Base-by-base conservation (phyloP, 2,113 vertebrate genomes). In the Callorhinus ursinus region DNA sequence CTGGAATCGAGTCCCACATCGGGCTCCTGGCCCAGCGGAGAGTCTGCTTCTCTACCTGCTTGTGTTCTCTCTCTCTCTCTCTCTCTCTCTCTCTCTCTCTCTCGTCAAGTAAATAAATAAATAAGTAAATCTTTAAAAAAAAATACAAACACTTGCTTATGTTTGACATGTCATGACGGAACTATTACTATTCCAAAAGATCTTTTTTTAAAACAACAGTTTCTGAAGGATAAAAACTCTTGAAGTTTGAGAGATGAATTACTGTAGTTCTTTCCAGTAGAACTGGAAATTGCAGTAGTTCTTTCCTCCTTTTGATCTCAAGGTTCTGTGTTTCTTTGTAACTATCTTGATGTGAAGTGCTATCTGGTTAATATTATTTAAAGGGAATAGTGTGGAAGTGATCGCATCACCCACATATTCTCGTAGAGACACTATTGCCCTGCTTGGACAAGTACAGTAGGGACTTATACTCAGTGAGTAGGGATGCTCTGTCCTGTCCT, bases 271-370 rank as follows among this genome's bases (percentile, higher is more conserved):
- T 6, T 74, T 72, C 26, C 13, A n/a, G n/a, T n/a, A n/a, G n/a
- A n/a, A n/a, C n/a, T n/a, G n/a, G n/a, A n/a, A n/a, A n/a, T n/a
- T n/a, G n/a, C 16, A 72, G 26, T 82, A 79, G 26, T 2, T 85
- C 69, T 6, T 74, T 72, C 26, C 13, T 67, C 59, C 69, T 82
- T 94, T 71, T 67, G 71, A 84, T 42, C 21, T 65, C 53, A 83
- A 88, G 15, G 22, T 65, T 83, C 36, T 93, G 2, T 90, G 59
- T 92, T 93, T 93, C 49, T 96, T 81, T 77, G 39, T 91, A 33
- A 85, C 28, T 57, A 31, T 76, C 72, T 55, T 80, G 89, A 49
- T 89, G 6, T 71, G 7, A 71, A 63, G 61, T 36, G 4, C 2
- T 79, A 79, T 36, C 33, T 63, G 18, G 21, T 55, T 82, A 81